A percentile compares a stretch with the other conserved stretches of the same genome.
Evolutionary conservation across 2,797 vertebrate genomes (phyloP).

Genomic region (Epinephelus malabaricus): DNA sequence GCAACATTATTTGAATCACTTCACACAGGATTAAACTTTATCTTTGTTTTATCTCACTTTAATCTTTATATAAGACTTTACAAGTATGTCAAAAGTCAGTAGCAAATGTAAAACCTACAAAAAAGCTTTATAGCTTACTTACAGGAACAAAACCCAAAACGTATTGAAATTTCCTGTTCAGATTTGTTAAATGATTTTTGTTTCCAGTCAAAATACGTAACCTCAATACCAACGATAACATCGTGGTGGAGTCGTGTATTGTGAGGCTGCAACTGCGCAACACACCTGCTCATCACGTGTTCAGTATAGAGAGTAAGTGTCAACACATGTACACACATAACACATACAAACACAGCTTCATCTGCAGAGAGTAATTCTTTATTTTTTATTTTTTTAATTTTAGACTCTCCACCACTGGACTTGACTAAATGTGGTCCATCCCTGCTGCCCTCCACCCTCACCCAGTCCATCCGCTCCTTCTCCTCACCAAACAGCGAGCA

Average conservation of each 20-base stretch:
- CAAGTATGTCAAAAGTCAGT: no score
- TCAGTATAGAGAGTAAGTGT: constrained; percentile 81
- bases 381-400: background rate
- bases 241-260: constrained; percentile 94
- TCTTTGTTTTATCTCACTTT: no score
- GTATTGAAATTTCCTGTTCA: no score
- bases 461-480: constrained; percentile 23
- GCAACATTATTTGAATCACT: background rate
- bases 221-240: constrained; percentile 91
- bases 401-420: constrained; percentile 57
- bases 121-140: background rate
- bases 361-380: background rate
- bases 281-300: constrained; percentile 77
- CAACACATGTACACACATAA: background rate
- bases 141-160: no score
- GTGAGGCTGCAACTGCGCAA: constrained; percentile 87
- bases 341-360: background rate
- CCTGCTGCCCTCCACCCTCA: constrained; percentile 71
- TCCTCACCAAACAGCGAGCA: constrained; percentile 30
- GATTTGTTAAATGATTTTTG: background rate
- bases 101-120: background rate
- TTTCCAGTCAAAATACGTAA: constrained; percentile 84
- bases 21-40: no score
- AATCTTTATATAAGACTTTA: background rate
- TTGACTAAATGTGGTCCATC: constrained; percentile 61